Base-by-base conservation (phyloP, 2,888 invertebrate genomes). In the Polymixis lichenea region DNA sequence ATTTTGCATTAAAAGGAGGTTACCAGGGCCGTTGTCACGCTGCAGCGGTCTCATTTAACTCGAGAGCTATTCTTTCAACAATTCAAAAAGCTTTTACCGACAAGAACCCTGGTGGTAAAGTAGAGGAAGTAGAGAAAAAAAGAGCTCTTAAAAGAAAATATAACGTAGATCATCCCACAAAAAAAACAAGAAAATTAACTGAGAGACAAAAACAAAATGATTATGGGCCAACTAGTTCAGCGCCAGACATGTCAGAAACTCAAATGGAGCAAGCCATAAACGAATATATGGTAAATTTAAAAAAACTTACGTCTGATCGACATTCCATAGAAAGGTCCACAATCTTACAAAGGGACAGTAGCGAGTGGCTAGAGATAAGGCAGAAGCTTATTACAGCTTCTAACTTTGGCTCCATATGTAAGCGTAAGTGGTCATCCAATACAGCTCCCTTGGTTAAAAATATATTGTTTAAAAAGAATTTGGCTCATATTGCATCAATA, bases 381-480 rank as follows among this genome's bases (percentile, higher is more conserved):
- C 25, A 58, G 15, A 69, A 69, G 15, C 43, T 69, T 46, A 61
- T 88, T 6, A 9, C 43, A 46, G 43, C 43, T 6, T 46, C 43
- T 46, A 46, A 13, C 43, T 46, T 43, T 46, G 83, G 84, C 11
- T 17, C 15, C 22, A 72, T 86, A 32, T 82, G 77, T 46, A 84
- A 84, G 55, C 72, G 84, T 61, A 71, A 80, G 38, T 25, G 43
- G 11, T 28, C 28, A 32, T n/a, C 19, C 32, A 78, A 7, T 46
- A 73, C 73, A 38, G 75, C 80, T 60, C 60, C 76, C 9, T 66
- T 84, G n/a, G 86, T 88, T 3, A 87, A 86, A 86, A 80, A 77
- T 58, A 68, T 86, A 61, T 19, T 87, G 8, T 86, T 83, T 53
- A 65, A 79, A 78, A 78, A 78, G n/a, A 83, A 83, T 65, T 73